Percentiles rank a stretch among this genome's conserved stretches.
Evolutionary conservation across 2,888 invertebrate species (phyloP).

Genomic region (Synanthedon andrenaeformis): DNA sequence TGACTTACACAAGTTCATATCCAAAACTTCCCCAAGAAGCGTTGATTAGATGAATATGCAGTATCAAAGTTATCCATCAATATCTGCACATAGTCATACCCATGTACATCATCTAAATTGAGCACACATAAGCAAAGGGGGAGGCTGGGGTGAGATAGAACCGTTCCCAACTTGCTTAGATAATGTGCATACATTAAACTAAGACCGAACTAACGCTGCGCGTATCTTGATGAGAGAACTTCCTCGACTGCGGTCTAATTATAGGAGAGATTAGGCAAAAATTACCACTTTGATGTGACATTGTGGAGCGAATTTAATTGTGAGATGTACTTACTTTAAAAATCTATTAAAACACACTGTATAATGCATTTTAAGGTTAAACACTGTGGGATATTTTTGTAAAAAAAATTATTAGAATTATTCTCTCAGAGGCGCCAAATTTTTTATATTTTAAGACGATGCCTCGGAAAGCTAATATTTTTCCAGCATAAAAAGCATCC

Average conservation of each 20-base stretch:
- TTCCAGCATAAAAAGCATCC: too few relatives aligned
- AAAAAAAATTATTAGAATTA: too few relatives aligned
- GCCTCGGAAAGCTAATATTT: too few relatives aligned
- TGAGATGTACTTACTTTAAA: neutral
- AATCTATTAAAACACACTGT: constrained; percentile 1
- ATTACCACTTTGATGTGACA: constrained; percentile 8
- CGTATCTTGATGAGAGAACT: constrained; percentile 66
- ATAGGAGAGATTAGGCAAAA: constrained; percentile 20
- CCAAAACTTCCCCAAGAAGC: too few relatives aligned
- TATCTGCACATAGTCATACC: neutral
- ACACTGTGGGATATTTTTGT: too few relatives aligned
- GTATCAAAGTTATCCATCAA: neutral
- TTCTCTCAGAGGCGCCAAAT: too few relatives aligned
- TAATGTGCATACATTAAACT: constrained; percentile 71
- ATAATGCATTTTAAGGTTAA: too few relatives aligned
- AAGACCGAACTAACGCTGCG: constrained; percentile 59
- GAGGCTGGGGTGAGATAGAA: constrained; percentile 21
- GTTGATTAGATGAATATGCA: neutral
- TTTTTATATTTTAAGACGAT: too few relatives aligned
- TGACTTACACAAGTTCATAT: too few relatives aligned
- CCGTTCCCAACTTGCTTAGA: constrained; percentile 59
- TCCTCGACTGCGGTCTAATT: constrained; percentile 57
- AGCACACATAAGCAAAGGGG: constrained; percentile 34
- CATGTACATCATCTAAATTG: constrained; percentile 31
- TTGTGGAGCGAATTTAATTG: constrained; percentile 1